phyloP scores from a whole-genome alignment of 2,113 vertebrate genomes.

The Shinisaurus crocodilurus region DNA sequence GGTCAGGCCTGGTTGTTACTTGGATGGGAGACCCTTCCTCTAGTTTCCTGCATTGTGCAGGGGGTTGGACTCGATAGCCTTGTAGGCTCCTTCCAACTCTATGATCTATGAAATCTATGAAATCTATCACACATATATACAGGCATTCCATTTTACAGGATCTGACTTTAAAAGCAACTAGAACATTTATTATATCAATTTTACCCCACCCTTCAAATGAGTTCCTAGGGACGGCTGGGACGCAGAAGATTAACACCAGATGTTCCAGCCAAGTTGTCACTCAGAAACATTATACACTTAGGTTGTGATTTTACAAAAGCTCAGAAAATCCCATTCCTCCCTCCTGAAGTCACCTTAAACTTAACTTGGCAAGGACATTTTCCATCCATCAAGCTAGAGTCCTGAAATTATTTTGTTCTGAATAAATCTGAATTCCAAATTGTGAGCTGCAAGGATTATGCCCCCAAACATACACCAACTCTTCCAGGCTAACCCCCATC shows the following conservation, averaged over 20 bases:
- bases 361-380: neutral
- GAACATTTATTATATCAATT: neutral
- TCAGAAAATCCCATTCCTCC: neutral
- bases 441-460: neutral
- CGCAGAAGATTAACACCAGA: neutral
- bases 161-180: slow-evolving; percentile 16
- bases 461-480: neutral
- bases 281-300: neutral
- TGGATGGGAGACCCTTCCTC: too few relatives aligned
- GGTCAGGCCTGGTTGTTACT: too few relatives aligned
- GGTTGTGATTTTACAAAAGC: neutral
- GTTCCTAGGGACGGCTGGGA: neutral
- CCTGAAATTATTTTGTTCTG: neutral
- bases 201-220: neutral
- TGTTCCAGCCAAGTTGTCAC: neutral
- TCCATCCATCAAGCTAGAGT: neutral
- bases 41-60: too few relatives aligned
- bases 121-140: neutral
- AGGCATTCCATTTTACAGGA: neutral
- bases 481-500: neutral
- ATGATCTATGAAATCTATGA: too few relatives aligned
- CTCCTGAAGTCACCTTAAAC: neutral
- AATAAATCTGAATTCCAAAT: neutral
- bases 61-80: too few relatives aligned
- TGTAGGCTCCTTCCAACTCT: too few relatives aligned